Percentiles rank a stretch among this genome's conserved stretches.
phyloP scores from a whole-genome alignment of 2,113 vertebrate species.

The Campylorhamphus procurvoides region DNA sequence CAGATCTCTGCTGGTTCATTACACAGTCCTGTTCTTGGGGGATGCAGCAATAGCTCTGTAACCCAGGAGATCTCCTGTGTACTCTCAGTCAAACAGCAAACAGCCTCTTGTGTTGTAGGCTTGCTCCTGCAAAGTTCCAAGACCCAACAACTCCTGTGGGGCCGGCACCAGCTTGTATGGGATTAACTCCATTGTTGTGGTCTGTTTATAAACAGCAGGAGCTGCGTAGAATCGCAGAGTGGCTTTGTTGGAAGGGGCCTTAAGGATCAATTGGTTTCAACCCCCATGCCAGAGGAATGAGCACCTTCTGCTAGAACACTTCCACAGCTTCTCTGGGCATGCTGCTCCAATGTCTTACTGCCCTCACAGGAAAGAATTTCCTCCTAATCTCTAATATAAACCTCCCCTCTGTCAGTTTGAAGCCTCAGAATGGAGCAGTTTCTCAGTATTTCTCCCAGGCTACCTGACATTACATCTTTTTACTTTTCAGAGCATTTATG shows the following conservation, averaged over 20 bases:
- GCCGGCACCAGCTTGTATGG: background rate
- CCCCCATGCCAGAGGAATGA: background rate
- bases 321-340: accelerated
- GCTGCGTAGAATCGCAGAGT: background rate
- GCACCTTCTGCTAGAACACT: background rate
- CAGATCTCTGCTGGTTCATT: background rate
- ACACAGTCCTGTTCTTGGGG: accelerated
- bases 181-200: background rate
- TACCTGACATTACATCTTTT: background rate
- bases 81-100: background rate
- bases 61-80: background rate
- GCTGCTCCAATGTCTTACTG: background rate
- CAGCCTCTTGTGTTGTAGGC: background rate
- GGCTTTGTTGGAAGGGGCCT: background rate
- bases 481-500: background rate
- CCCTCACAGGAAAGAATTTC: background rate
- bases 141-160: background rate
- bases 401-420: background rate
- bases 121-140: background rate
- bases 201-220: background rate
- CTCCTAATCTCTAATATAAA: background rate
- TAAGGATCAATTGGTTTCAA: background rate
- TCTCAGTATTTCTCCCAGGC: background rate
- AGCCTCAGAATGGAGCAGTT: background rate
- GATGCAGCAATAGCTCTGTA: background rate